These are phyloP conservation scores for Albula goreensis DNA, from an alignment of 2,113 vertebrate species.

Conservation along the genomic window DNA sequence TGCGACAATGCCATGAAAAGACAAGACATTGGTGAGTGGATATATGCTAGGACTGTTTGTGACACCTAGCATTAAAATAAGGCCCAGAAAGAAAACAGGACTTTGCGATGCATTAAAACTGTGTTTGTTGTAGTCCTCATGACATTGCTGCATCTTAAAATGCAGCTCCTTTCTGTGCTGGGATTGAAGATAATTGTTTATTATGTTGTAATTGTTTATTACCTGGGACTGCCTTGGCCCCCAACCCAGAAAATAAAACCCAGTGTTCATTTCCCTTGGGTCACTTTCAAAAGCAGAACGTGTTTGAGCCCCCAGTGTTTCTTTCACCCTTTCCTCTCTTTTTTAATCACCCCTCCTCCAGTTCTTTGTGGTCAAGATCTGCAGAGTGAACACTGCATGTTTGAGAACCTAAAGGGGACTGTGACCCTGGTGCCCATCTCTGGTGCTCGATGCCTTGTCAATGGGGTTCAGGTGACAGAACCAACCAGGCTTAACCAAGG, in stretches of 20 bases:
- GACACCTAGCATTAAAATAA: not conserved
- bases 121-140: too few species aligned
- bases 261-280: too few species aligned
- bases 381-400: conserved; percentile 92
- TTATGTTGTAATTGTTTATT: too few species aligned
- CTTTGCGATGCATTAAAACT: too few species aligned
- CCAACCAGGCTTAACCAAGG: conserved; percentile 89
- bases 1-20: conserved; percentile 83
- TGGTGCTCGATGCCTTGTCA: conserved; percentile 87
- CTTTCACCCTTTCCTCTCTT: conserved; percentile 5
- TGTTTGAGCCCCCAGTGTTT: not conserved
- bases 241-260: too few species aligned
- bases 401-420: conserved; percentile 80
- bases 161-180: too few species aligned
- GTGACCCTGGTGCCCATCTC: conserved; percentile 84
- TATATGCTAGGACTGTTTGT: too few species aligned
- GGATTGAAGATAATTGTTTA: too few species aligned
- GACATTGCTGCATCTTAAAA: too few species aligned
- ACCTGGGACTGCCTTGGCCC: too few species aligned
- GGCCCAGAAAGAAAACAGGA: not conserved
- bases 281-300: too few species aligned
- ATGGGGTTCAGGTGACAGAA: conserved; percentile 79
- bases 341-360: conserved; percentile 40
- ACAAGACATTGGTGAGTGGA: conserved; percentile 89
- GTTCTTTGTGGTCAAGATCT: conserved; percentile 93